These are phyloP conservation scores for Drosophila nannoptera DNA, from an alignment of 1,140 invertebrate species.

Conservation along the genomic window DNA sequence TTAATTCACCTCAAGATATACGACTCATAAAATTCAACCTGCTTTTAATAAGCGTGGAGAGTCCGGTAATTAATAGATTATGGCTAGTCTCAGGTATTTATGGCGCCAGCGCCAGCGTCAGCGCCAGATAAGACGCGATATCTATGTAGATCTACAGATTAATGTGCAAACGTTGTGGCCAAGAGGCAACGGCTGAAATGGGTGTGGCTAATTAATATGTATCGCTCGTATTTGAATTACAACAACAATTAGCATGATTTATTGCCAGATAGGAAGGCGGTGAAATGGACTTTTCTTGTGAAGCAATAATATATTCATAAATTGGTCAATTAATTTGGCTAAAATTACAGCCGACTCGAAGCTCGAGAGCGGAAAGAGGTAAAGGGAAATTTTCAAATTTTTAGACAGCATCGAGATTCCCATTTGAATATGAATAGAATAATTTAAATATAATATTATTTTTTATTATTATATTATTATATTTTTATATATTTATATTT, in stretches of 20 bases:
- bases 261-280: constrained; percentile 58
- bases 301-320: constrained; percentile 57
- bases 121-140: constrained; percentile 60
- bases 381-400: not conserved
- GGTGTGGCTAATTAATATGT: constrained; percentile 74
- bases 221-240: constrained; percentile 73
- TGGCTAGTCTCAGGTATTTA: constrained; percentile 66
- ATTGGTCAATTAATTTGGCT: constrained; percentile 58
- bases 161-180: constrained; percentile 52
- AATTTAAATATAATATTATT: too few relatives aligned
- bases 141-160: constrained; percentile 69
- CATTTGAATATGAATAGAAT: too few relatives aligned
- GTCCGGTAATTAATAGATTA: constrained; percentile 74
- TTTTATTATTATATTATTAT: too few relatives aligned
- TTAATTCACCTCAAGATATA: constrained; percentile 17
- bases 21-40: constrained; percentile 48
- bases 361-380: too few relatives aligned
- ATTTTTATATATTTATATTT: too few relatives aligned
- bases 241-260: constrained; percentile 73
- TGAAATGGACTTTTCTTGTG: constrained; percentile 50
- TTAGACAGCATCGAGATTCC: not conserved
- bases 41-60: constrained; percentile 70
- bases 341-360: constrained; percentile 24
- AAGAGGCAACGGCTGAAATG: constrained; percentile 39
- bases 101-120: constrained; percentile 67